Percentiles rank a stretch among this genome's conserved stretches.
These are phyloP conservation scores for Talpa occidentalis DNA, from an alignment of 2,113 vertebrate species.

Conservation along the genomic window DNA sequence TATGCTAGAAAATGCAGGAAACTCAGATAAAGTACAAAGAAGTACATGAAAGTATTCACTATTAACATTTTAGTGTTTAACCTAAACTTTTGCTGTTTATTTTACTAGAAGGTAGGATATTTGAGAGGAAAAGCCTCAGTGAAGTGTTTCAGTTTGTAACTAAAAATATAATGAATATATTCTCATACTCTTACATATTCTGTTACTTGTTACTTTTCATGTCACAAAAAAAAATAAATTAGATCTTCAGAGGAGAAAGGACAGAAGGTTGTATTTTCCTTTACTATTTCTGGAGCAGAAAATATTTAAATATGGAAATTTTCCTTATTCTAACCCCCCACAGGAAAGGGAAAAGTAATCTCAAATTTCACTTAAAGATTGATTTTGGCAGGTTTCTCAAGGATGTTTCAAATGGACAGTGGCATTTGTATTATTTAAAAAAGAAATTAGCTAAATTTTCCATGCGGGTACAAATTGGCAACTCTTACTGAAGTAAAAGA, in stretches of 20 bases:
- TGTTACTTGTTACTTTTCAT: neutral
- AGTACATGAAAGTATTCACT: neutral
- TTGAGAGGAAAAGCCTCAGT: constrained; percentile 19
- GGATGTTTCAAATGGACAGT: neutral
- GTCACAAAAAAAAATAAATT: constrained; percentile 43
- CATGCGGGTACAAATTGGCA: neutral
- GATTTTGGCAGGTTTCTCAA: constrained; percentile 10
- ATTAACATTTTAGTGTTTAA: constrained; percentile 4
- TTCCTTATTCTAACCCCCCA: neutral
- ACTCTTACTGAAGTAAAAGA: constrained; percentile 2
- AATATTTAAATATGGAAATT: constrained; percentile 19
- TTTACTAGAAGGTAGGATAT: neutral
- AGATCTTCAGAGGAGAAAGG: neutral
- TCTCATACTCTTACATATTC: neutral
- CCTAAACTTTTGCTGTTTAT: neutral
- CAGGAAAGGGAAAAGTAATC: neutral
- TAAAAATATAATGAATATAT: constrained; percentile 45
- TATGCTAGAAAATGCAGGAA: constrained; percentile 12
- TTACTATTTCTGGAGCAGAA: constrained; percentile 7
- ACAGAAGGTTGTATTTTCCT: neutral
- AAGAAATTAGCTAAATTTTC: neutral
- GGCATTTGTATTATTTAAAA: constrained; percentile 24
- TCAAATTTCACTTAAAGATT: constrained; percentile 44
- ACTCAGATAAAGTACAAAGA: neutral
- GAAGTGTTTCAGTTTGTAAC: neutral